Evolutionary conservation across 2,113 vertebrate genomes (phyloP).

Genomic region (Sebastes fasciatus): DNA sequence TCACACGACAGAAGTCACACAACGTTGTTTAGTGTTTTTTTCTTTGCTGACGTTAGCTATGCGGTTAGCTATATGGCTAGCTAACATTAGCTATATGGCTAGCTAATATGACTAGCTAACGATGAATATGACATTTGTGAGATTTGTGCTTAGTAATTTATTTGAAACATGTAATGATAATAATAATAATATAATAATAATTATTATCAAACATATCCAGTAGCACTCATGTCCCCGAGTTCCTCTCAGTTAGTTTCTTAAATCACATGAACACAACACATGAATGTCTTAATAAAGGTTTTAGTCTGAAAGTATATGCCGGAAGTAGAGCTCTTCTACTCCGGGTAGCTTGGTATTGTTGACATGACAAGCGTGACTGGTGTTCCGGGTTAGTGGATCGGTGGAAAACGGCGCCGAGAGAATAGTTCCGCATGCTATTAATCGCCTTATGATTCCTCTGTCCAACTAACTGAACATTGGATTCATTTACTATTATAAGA

Average conservation of each 20-base stretch:
- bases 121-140: background rate
- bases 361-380: constrained; percentile 25
- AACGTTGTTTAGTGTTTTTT: background rate
- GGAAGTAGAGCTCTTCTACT: background rate
- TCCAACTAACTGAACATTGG: background rate
- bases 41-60: background rate
- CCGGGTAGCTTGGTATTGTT: background rate
- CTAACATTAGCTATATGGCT: too few species aligned
- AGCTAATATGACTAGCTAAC: too few species aligned
- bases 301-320: constrained; percentile 15
- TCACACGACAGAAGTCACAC: background rate
- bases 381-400: background rate
- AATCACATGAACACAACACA: background rate
- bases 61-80: too few species aligned
- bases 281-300: background rate
- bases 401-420: background rate
- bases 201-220: too few species aligned
- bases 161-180: background rate
- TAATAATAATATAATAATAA: too few species aligned
- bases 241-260: too few species aligned
- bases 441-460: background rate
- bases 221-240: accelerated
- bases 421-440: constrained; percentile 29
- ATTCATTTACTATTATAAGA: background rate
- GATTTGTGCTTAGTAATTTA: too few species aligned